These are phyloP conservation scores for Rhinichthys osculus DNA, from an alignment of 2,797 vertebrate species.

Conservation along the genomic window DNA sequence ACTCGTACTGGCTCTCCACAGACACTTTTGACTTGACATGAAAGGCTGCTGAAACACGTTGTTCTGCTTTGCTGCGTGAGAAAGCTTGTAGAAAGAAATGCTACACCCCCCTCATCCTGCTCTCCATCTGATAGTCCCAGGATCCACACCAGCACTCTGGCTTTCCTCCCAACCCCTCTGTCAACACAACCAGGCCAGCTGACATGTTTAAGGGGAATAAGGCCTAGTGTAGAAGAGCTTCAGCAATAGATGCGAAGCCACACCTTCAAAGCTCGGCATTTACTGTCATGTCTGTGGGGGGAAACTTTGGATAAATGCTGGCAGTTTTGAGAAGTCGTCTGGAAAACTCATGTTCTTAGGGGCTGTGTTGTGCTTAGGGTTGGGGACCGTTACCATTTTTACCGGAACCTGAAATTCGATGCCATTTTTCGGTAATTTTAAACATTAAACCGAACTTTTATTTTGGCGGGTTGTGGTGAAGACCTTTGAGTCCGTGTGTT, in stretches of 20 bases:
- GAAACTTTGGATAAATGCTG: constrained; percentile 64
- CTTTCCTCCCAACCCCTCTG: constrained; percentile 52
- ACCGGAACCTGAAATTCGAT: too few relatives aligned
- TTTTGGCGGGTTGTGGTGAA: too few relatives aligned
- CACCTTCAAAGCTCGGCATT: constrained; percentile 63
- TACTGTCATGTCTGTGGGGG: constrained; percentile 63
- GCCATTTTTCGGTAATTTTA: too few relatives aligned
- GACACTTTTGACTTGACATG: constrained; percentile 38
- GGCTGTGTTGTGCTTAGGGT: neutral
- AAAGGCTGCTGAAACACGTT: constrained; percentile 72
- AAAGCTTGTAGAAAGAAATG: constrained; percentile 58
- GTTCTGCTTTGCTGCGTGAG: constrained; percentile 60
- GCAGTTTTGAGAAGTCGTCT: constrained; percentile 55
- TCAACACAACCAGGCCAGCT: constrained; percentile 48
- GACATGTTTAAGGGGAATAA: constrained; percentile 70
- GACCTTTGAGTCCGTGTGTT: too few relatives aligned
- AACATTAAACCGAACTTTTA: too few relatives aligned
- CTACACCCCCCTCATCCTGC: constrained; percentile 38
- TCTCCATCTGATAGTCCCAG: constrained; percentile 49
- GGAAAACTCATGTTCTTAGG: constrained; percentile 67
- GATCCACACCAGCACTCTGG: constrained; percentile 55
- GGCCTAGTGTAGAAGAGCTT: constrained; percentile 62
- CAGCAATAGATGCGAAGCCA: constrained; percentile 66
- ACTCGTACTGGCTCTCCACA: constrained; percentile 48
- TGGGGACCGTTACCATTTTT: too few relatives aligned